Evolutionary conservation across 2,888 invertebrate species (phyloP).

Genomic region (Ectemnius lituratus): DNA sequence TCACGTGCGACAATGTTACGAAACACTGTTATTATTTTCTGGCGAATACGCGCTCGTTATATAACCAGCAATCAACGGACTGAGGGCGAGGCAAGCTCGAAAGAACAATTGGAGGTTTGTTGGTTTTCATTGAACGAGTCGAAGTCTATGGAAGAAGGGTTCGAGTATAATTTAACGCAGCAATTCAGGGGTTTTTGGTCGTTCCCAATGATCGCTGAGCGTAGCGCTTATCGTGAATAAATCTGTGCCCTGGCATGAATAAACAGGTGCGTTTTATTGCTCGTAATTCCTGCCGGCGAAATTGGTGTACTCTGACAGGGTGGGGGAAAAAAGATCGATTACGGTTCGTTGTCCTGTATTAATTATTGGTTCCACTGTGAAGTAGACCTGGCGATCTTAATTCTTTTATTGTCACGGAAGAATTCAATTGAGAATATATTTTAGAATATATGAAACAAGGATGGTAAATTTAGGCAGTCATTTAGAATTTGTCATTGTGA

Average conservation of each 20-base stretch:
- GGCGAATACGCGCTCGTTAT: background rate
- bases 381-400: conserved; percentile 42
- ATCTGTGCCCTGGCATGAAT: conserved; percentile 37
- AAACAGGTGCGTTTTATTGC: conserved; percentile 60
- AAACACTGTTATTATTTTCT: conserved; percentile 39
- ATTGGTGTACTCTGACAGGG: conserved; percentile 22
- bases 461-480: too few relatives aligned
- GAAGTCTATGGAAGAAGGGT: too few relatives aligned
- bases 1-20: conserved; percentile 36
- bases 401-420: conserved; percentile 62
- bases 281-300: conserved; percentile 59
- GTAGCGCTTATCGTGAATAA: conserved; percentile 48
- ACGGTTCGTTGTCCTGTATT: conserved; percentile 55
- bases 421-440: conserved; percentile 66
- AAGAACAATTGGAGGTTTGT: background rate
- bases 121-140: background rate
- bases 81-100: background rate
- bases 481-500: too few relatives aligned
- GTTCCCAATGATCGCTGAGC: conserved; percentile 42
- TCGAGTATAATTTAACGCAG: conserved; percentile 4
- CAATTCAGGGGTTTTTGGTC: conserved; percentile 36
- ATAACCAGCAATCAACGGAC: background rate
- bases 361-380: conserved; percentile 59
- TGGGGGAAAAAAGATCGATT: conserved; percentile 34
- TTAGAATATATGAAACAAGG: too few relatives aligned